Evolutionary conservation across 1,140 invertebrate genomes (phyloP), one percentile per base, ranked within the genome.

Genomic region (Drosophila micromelanica): DNA sequence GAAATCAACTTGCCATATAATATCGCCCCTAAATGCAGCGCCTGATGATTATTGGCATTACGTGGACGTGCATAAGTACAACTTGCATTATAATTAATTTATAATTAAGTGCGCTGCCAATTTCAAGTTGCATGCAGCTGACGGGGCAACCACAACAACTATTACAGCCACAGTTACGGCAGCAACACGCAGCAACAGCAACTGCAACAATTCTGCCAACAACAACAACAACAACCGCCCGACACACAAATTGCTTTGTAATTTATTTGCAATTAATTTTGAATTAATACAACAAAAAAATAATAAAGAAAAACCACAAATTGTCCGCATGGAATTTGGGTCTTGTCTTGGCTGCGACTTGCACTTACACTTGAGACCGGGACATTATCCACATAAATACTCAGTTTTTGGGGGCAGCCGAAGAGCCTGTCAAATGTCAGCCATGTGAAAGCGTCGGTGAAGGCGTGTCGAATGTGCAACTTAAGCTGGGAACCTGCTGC

Each of bases 251-350:
- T 87, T 87, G 82, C 82, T 87, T 82, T 72, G 82, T 82, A 87
- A 87, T 89, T 87, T 89, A 89, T 84, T 87, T 89, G 84, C 85
- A 87, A 87, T 87, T 87, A 87, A 87, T 87, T 87, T 87, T 89
- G 76, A 87, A 87, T 87, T 84, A 87, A 87, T 85, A 80, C 64
- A 65, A 64, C 27, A 27, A 72, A 55, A 40, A 70, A 60, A 76
- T 42, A 75, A 77, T 62, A 72, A 73, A 48, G 40, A 73, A 60
- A 61, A 63, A 49, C 60, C 40, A 73, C 62, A 84, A 78, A 73
- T 76, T 67, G 67, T 61, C 59, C 61, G 52, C 38, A 17, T 78
- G 82, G 81, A 81, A 87, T 86, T 86, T 62, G 74, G 78, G 67
- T 78, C 67, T 86, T 86, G 73, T 75, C 45, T 68, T 46, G 67